phyloP scores from a whole-genome alignment of 2,888 invertebrate species.

The Erebia palarica region DNA sequence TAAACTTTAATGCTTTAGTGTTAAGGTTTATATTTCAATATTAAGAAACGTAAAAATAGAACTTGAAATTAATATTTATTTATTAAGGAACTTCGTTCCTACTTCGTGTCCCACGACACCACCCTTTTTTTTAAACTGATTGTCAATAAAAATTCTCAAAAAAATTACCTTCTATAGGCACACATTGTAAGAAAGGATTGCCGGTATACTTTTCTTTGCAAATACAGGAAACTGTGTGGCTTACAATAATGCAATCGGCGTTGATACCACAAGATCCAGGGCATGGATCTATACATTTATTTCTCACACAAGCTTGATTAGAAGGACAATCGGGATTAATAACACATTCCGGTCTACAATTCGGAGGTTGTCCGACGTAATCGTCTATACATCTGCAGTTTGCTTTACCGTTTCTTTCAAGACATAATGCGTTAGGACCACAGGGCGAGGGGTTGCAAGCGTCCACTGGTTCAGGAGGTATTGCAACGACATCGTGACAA shows the following conservation, averaged over 20 bases:
- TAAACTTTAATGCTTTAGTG: too few relatives aligned
- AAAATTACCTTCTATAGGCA: slow-evolving; percentile 77
- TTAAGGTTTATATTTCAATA: too few relatives aligned
- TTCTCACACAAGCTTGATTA: slow-evolving; percentile 89
- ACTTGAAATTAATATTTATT: too few relatives aligned
- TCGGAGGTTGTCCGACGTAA: slow-evolving; percentile 90
- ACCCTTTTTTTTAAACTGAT: background rate
- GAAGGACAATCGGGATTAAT: slow-evolving; percentile 91
- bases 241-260: slow-evolving; percentile 90
- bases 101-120: too few relatives aligned
- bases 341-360: slow-evolving; percentile 91
- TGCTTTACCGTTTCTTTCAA: slow-evolving; percentile 84
- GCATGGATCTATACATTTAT: slow-evolving; percentile 91
- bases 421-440: slow-evolving; percentile 90
- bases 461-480: slow-evolving; percentile 61
- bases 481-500: slow-evolving; percentile 82
- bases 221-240: slow-evolving; percentile 91
- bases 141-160: background rate
- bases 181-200: slow-evolving; percentile 91
- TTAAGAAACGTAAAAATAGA: too few relatives aligned
- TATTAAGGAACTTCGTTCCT: too few relatives aligned
- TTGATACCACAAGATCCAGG: slow-evolving; percentile 91
- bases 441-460: slow-evolving; percentile 91
- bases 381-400: slow-evolving; percentile 89
- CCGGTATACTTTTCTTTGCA: slow-evolving; percentile 90